Conservation (phyloP, 2,113 vertebrate genomes). For the Haemorhous mexicanus region DNA sequence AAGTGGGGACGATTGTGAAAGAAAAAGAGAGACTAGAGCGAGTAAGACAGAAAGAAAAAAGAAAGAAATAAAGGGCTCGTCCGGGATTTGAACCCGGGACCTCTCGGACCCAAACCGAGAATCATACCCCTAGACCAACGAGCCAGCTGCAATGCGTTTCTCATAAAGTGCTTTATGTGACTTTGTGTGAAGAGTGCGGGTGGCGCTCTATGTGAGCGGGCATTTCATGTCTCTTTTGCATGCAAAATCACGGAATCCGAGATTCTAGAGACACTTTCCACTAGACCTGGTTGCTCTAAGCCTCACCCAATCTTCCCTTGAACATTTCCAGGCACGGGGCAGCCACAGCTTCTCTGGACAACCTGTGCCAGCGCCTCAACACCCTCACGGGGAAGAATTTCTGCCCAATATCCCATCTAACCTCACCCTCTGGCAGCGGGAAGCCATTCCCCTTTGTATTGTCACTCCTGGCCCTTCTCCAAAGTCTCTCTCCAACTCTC, state of each 20-base stretch:
- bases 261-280: rapidly evolving
- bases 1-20: rapidly evolving
- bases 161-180: rapidly evolving
- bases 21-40: rapidly evolving
- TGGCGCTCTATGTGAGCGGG: rapidly evolving
- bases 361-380: rapidly evolving
- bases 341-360: rapidly evolving
- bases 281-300: neutral
- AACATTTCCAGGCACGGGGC: neutral
- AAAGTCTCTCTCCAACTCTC: neutral
- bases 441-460: neutral
- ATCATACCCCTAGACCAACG: neutral
- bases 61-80: neutral
- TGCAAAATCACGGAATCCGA: rapidly evolving
- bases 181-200: rapidly evolving
- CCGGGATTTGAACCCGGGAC: conserved; percentile 71
- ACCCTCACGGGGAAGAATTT: rapidly evolving
- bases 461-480: neutral
- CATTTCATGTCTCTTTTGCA: rapidly evolving
- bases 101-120: conserved; percentile 31
- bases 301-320: rapidly evolving
- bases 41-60: neutral
- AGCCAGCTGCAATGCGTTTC: rapidly evolving
- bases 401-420: neutral
- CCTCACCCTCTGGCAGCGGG: neutral